These are phyloP conservation scores for Darevskia mixta DNA, from an alignment of 2,797 vertebrate genomes.

Conservation along the genomic window DNA sequence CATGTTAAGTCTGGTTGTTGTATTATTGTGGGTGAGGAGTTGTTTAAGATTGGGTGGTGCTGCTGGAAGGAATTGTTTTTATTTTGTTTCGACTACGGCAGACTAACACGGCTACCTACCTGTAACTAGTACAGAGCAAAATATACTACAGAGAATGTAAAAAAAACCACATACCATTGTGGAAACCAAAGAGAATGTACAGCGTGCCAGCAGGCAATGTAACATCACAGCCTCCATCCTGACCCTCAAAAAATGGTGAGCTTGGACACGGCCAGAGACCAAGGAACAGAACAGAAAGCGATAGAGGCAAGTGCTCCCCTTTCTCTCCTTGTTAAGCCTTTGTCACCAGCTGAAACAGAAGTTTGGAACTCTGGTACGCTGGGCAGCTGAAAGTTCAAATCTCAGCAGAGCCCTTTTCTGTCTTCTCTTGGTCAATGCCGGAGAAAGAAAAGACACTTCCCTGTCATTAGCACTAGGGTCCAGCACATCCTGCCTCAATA, in stretches of 20 bases:
- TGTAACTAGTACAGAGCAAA: too few species aligned
- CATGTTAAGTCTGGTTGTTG: too few species aligned
- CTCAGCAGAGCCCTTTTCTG: background rate
- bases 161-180: background rate
- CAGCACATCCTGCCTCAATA: background rate
- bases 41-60: too few species aligned
- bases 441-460: background rate
- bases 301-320: background rate
- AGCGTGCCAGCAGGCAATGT: background rate
- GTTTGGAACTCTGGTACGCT: background rate
- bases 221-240: background rate
- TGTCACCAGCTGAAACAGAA: background rate
- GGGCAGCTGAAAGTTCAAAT: constrained; percentile 26
- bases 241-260: background rate
- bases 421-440: background rate
- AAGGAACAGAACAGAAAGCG: background rate
- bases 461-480: background rate
- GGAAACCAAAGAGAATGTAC: background rate
- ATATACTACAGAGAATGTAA: background rate
- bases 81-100: too few species aligned
- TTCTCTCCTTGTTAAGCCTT: background rate
- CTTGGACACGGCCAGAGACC: background rate
- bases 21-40: too few species aligned
- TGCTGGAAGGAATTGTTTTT: too few species aligned
- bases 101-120: too few species aligned